These are phyloP conservation scores for Fragum sueziense DNA, from an alignment of 2,888 invertebrate genomes.

Conservation along the genomic window DNA sequence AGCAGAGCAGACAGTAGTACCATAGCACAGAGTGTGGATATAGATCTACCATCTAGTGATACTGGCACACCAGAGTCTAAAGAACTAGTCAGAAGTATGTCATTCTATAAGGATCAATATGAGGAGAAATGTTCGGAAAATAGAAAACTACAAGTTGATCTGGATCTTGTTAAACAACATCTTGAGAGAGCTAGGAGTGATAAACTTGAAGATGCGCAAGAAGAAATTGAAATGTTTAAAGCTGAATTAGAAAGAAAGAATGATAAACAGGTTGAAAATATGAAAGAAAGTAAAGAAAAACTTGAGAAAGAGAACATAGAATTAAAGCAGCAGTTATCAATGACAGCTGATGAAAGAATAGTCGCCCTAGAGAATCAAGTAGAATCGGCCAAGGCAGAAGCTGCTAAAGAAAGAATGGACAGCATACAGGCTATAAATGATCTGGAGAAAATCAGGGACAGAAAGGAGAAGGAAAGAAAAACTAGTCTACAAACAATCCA, in stretches of 20 bases:
- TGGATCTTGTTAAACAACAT: slow-evolving; percentile 54
- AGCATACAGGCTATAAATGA: slow-evolving; percentile 56
- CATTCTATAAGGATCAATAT: slow-evolving; percentile 60
- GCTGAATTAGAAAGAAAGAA: slow-evolving; percentile 44
- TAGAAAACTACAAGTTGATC: slow-evolving; percentile 50
- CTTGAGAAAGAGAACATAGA: slow-evolving; percentile 44
- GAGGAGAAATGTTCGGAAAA: slow-evolving; percentile 59
- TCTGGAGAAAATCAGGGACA: slow-evolving; percentile 51
- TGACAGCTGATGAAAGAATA: slow-evolving; percentile 39
- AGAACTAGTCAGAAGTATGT: slow-evolving; percentile 56
- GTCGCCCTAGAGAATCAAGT: slow-evolving; percentile 44
- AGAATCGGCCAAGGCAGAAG: slow-evolving; percentile 47
- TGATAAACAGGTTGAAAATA: slow-evolving; percentile 24
- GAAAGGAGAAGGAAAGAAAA: slow-evolving; percentile 52
- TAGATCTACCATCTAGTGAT: slow-evolving; percentile 24
- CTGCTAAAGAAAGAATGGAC: slow-evolving; percentile 53
- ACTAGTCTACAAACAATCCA: slow-evolving; percentile 53
- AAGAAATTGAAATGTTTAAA: slow-evolving; percentile 53
- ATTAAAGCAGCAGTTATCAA: slow-evolving; percentile 39
- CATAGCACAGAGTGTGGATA: slow-evolving; percentile 39
- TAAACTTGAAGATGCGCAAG: slow-evolving; percentile 49
- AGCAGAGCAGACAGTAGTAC: slow-evolving; percentile 45
- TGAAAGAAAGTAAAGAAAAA: slow-evolving; percentile 28
- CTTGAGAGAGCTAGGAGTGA: slow-evolving; percentile 53
- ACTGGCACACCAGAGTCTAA: slow-evolving; percentile 39